Conservation (phyloP, 2,113 vertebrate genomes). For the Catagonus wagneri region DNA sequence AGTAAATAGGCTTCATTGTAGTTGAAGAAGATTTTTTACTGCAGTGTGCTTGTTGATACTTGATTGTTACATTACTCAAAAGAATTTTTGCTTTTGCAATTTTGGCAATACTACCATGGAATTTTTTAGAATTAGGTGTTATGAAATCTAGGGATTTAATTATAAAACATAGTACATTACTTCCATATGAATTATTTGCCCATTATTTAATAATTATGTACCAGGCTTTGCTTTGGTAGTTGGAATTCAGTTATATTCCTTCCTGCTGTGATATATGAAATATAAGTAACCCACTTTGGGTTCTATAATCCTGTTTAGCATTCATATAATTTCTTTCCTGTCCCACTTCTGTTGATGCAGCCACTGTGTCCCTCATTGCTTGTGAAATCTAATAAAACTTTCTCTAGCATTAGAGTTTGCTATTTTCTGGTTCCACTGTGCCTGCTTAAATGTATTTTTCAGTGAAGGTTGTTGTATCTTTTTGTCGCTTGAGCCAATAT, state of each 20-base stretch:
- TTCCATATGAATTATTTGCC: not conserved
- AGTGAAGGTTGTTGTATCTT: not conserved
- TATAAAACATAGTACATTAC: not conserved
- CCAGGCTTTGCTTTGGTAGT: not conserved
- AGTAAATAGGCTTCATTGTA: not conserved
- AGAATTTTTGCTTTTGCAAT: not conserved
- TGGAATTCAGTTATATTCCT: not conserved
- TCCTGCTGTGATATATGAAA: not conserved
- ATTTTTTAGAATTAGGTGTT: not conserved
- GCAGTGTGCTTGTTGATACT: not conserved
- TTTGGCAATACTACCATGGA: not conserved
- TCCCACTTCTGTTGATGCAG: not conserved
- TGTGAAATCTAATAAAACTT: not conserved
- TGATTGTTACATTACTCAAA: not conserved
- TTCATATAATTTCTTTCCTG: not conserved
- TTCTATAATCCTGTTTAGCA: not conserved
- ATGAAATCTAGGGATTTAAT: not conserved
- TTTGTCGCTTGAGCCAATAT: not conserved
- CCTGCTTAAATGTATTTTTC: conserved; percentile 5
- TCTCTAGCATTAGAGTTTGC: not conserved
- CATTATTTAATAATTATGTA: conserved; percentile 5
- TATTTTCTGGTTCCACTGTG: not conserved
- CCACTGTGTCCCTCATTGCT: not conserved
- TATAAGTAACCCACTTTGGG: not conserved
- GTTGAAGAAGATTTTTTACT: not conserved